Evolutionary conservation across 2,113 vertebrate species (phyloP).

Genomic region (Pedionomus torquatus): DNA sequence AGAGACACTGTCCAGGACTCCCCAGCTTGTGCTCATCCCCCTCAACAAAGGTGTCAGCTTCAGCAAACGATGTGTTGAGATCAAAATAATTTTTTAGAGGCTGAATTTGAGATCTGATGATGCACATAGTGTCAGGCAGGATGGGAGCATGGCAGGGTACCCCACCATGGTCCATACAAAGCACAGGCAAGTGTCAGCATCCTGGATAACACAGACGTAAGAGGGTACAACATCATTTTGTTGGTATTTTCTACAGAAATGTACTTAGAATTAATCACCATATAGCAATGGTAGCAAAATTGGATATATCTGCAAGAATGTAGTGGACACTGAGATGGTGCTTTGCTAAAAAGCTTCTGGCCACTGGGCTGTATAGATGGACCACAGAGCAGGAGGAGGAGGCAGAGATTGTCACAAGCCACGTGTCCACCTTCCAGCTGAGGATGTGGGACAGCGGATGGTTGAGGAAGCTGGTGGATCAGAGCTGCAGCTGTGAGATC

Average conservation of each 20-base stretch:
- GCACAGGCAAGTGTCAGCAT: not conserved
- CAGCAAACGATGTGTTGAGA: fast-evolving
- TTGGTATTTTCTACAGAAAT: not conserved
- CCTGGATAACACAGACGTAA: not conserved
- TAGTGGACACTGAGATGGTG: not conserved
- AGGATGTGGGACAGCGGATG: not conserved
- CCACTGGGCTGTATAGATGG: not conserved
- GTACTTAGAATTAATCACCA: not conserved
- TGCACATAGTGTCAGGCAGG: fast-evolving
- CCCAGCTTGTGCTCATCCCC: fast-evolving
- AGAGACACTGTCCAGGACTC: not conserved
- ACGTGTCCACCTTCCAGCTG: not conserved
- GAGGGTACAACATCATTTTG: not conserved
- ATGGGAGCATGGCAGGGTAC: fast-evolving
- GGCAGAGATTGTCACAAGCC: not conserved
- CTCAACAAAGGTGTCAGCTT: not conserved
- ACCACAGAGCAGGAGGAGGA: not conserved
- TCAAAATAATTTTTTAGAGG: not conserved
- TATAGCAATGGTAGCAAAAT: not conserved
- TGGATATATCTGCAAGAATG: not conserved
- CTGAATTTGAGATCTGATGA: not conserved
- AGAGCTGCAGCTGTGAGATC: not conserved
- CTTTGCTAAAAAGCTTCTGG: not conserved
- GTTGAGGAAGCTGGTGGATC: not conserved
- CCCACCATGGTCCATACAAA: not conserved